Base-by-base conservation (phyloP, 2,113 vertebrate species). In the Epinephelus lanceolatus region DNA sequence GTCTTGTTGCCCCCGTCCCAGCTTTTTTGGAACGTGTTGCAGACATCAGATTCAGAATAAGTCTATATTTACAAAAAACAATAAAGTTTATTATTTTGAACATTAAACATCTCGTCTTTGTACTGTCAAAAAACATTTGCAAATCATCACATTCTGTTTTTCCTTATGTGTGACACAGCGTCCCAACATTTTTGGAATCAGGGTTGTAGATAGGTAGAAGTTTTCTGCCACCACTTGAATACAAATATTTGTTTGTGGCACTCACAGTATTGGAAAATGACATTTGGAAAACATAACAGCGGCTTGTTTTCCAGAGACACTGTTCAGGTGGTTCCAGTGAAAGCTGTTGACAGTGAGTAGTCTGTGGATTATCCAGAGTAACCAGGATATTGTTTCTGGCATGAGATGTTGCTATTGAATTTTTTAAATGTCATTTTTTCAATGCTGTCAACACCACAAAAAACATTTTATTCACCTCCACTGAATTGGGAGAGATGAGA, bases 291-390 rank as follows among this genome's bases (percentile, higher is more conserved):
- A 40, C 10, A 60, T 25, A 66, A 59, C 10, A 52, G 10, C 12
- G 30, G 18, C 52, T 74, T 27, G 17, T 52, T 81, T 61, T 59
- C 15, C 19, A 59, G 42, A 42, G n/a, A 52, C n/a, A 62, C 10
- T 12, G 40, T 53, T 81, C 3, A 11, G 30, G 19, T 12, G 6
- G 11, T 5, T 18, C 14, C 42, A 80, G 40, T 67, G 12, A 68
- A 68, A 72, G 21, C 30, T 25, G 25, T 18, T 63, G 42, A 86
- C 53, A 76, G 67, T 42, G n/a, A 60, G 14, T n/a, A n/a, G 42
- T 71, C 13, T 70, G 52, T 74, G 51, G 23, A 70, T 60, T 76
- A 52, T 69, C 19, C 60, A 62, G 33, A 67, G 33, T n/a, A 25
- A 47, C 27, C 40, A 51, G 18, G 49, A 70, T 13, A 63, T 25